phyloP scores from a whole-genome alignment of 64 coral and sea anemone genomes.

The Exaiptasia diaphana region DNA sequence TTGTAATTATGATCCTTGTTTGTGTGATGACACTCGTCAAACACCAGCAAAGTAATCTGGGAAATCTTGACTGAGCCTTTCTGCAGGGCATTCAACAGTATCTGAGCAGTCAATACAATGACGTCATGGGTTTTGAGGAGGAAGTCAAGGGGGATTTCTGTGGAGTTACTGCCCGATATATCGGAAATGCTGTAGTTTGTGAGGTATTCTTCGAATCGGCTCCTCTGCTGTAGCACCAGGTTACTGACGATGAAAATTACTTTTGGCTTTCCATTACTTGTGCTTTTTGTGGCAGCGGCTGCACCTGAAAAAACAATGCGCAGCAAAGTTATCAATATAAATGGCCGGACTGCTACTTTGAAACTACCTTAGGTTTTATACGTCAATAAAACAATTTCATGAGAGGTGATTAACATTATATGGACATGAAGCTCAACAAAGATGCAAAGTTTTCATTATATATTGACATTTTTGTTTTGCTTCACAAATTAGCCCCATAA shows the following conservation, averaged over 20 bases:
- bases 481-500: no score
- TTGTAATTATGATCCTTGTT: slow-evolving; percentile 83
- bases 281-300: no score
- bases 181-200: slow-evolving; percentile 33
- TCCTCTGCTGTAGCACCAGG: slow-evolving; percentile 71
- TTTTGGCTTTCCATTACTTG: slow-evolving; percentile 7
- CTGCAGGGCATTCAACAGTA: slow-evolving; percentile 60
- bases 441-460: no score
- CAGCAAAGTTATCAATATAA: no score
- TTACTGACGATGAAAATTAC: slow-evolving; percentile 79
- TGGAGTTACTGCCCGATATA: slow-evolving; percentile 58
- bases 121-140: slow-evolving; percentile 39
- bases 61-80: background rate
- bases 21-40: slow-evolving; percentile 92
- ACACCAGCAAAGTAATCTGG: slow-evolving; percentile 53
- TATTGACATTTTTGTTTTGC: no score
- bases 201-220: slow-evolving; percentile 53
- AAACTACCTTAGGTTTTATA: no score
- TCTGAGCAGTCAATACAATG: slow-evolving; percentile 72
- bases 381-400: no score
- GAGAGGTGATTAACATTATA: no score
- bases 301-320: no score
- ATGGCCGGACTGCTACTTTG: no score
- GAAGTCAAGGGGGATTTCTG: slow-evolving; percentile 27
- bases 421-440: no score